These are phyloP conservation scores for Sprattus sprattus DNA, from an alignment of 2,113 vertebrate genomes.

Conservation along the genomic window DNA sequence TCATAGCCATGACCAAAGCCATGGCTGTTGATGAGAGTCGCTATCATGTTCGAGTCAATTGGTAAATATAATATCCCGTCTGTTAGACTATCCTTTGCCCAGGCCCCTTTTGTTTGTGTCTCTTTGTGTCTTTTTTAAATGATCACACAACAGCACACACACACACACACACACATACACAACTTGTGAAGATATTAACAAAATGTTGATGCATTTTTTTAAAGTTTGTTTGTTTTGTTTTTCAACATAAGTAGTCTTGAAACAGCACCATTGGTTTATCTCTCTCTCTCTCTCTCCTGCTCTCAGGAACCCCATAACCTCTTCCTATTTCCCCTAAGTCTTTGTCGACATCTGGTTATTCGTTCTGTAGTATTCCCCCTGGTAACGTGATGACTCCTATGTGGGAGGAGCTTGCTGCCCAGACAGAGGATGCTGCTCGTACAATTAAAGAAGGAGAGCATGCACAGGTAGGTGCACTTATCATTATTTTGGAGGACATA, in stretches of 20 bases:
- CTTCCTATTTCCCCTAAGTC: background rate
- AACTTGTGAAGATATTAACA: background rate
- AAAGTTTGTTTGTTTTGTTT: background rate
- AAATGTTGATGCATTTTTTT: background rate
- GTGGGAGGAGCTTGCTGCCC: conserved; percentile 71
- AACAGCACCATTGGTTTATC: background rate
- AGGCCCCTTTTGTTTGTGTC: background rate
- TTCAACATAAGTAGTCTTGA: background rate
- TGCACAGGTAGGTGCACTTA: conserved; percentile 62
- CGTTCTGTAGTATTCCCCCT: conserved; percentile 72
- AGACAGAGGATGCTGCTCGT: conserved; percentile 54
- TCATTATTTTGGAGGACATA: background rate
- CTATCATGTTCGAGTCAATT: conserved; percentile 76
- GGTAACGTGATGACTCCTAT: conserved; percentile 80
- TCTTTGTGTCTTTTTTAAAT: background rate
- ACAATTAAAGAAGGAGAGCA: conserved; percentile 62
- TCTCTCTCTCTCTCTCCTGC: background rate
- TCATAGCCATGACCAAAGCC: conserved; percentile 81
- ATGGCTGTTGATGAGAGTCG: conserved; percentile 82
- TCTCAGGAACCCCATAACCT: background rate
- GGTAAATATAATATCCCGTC: conserved; percentile 64
- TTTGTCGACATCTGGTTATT: background rate
- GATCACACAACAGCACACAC: background rate
- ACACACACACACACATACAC: too few species aligned
- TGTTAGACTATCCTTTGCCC: background rate